These are phyloP conservation scores for Nestor notabilis DNA, from an alignment of 2,113 vertebrate genomes.

Conservation along the genomic window DNA sequence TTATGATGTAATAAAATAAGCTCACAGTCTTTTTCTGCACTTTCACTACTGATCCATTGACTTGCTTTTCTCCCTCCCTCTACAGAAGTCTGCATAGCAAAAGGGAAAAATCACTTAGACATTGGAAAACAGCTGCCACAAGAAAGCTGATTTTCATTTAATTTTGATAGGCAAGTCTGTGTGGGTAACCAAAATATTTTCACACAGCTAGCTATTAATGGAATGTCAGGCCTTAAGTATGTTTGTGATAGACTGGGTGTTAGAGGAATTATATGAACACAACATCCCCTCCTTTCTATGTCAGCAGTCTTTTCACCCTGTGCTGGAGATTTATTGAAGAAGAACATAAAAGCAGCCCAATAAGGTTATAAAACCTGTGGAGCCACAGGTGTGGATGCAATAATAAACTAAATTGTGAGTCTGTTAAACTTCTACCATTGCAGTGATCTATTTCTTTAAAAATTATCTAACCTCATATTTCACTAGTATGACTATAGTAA, in stretches of 20 bases:
- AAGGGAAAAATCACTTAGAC: not conserved
- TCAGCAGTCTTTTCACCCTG: constrained; percentile 41
- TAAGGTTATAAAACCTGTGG: constrained; percentile 14
- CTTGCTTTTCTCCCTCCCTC: not conserved
- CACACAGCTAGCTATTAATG: not conserved
- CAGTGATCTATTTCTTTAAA: constrained; percentile 19
- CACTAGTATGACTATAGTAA: not conserved
- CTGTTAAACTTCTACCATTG: not conserved
- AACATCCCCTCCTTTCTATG: not conserved
- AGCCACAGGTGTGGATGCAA: not conserved
- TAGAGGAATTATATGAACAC: not conserved
- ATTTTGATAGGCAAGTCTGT: not conserved
- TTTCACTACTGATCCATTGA: not conserved
- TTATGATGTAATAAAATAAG: not conserved
- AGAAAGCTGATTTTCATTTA: constrained; percentile 12
- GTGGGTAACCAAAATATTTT: not conserved
- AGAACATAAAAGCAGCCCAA: constrained; percentile 20
- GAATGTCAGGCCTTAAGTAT: not conserved
- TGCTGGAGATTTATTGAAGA: constrained; percentile 50
- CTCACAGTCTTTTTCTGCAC: not conserved
- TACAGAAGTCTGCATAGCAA: not conserved
- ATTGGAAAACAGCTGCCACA: not conserved
- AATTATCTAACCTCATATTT: constrained; percentile 4
- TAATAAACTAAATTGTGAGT: constrained; percentile 9
- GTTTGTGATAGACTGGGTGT: not conserved